Conservation (phyloP, 37 sponge, comb jelly and placozoan genomes). For the Haliclona indistincta region DNA sequence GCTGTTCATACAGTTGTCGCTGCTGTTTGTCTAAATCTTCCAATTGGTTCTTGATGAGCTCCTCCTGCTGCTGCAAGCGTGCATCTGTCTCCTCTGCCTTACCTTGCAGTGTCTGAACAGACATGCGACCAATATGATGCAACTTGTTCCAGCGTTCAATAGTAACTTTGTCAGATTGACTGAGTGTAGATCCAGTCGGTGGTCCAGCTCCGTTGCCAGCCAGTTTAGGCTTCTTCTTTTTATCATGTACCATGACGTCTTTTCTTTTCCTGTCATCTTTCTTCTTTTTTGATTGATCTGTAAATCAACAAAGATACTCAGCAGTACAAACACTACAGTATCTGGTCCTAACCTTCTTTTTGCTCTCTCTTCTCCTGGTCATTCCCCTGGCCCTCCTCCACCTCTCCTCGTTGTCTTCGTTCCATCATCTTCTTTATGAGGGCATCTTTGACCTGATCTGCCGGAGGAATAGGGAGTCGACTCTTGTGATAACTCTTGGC, state of each 20-base stretch:
- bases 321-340: neutral
- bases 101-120: neutral
- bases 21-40: slow-evolving; percentile 56
- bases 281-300: slow-evolving; percentile 1
- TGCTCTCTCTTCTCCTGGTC: slow-evolving; percentile 8
- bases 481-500: slow-evolving; percentile 82
- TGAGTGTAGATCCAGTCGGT: neutral
- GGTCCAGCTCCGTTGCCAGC: neutral
- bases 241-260: too few relatives aligned
- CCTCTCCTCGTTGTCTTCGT: slow-evolving; percentile 21
- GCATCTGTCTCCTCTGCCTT: slow-evolving; percentile 2
- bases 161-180: slow-evolving; percentile 19
- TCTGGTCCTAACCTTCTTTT: slow-evolving; percentile 18
- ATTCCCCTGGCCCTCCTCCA: slow-evolving; percentile 9
- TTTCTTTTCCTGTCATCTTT: slow-evolving; percentile 30
- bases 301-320: neutral
- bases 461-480: slow-evolving; percentile 64
- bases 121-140: slow-evolving; percentile 21
- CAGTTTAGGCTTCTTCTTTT: slow-evolving; percentile 21
- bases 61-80: slow-evolving; percentile 34
- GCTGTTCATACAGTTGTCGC: slow-evolving; percentile 42
- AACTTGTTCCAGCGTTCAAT: slow-evolving; percentile 54
- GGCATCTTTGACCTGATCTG: slow-evolving; percentile 46
- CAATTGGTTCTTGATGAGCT: slow-evolving; percentile 27
- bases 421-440: slow-evolving; percentile 60